A percentile compares a stretch with the other conserved stretches of the same genome.
These are phyloP conservation scores for Crossocerus cetratus DNA, from an alignment of 2,888 invertebrate species.

Conservation along the genomic window DNA sequence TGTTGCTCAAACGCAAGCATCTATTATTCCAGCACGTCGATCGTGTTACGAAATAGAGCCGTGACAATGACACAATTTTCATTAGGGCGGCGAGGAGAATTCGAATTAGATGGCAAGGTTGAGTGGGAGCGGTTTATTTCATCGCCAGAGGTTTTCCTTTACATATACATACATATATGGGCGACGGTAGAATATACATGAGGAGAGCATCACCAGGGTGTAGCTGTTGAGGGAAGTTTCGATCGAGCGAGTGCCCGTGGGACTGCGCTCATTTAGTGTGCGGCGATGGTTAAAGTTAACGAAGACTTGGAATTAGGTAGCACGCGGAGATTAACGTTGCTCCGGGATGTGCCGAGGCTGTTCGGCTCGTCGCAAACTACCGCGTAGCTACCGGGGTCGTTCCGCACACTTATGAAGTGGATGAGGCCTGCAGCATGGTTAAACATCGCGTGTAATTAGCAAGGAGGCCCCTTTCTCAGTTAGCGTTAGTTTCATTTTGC, in stretches of 20 bases:
- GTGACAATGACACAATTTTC: background rate
- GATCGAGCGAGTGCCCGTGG: background rate
- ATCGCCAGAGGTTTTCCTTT: background rate
- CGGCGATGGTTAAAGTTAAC: conserved; percentile 67
- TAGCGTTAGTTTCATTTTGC: too few species aligned
- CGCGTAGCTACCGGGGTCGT: conserved; percentile 67
- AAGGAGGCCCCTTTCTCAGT: too few species aligned
- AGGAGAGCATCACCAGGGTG: background rate
- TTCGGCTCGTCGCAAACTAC: conserved; percentile 69
- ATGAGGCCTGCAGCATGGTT: conserved; percentile 61
- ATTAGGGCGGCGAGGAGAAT: background rate
- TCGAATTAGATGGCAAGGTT: too few species aligned
- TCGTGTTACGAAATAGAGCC: background rate
- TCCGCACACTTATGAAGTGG: conserved; percentile 67
- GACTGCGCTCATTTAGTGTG: conserved; percentile 57
- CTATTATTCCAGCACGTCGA: background rate
- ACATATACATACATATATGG: conserved; percentile 1
- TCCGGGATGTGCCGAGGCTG: conserved; percentile 63
- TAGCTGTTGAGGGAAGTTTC: conserved; percentile 4
- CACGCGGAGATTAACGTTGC: conserved; percentile 66
- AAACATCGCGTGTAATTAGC: too few species aligned
- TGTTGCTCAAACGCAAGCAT: background rate
- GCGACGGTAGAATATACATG: background rate
- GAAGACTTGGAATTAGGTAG: conserved; percentile 66
- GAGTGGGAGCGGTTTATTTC: too few species aligned